phyloP scores from a whole-genome alignment of 2,888 invertebrate genomes.

The Anticlea derivata region DNA sequence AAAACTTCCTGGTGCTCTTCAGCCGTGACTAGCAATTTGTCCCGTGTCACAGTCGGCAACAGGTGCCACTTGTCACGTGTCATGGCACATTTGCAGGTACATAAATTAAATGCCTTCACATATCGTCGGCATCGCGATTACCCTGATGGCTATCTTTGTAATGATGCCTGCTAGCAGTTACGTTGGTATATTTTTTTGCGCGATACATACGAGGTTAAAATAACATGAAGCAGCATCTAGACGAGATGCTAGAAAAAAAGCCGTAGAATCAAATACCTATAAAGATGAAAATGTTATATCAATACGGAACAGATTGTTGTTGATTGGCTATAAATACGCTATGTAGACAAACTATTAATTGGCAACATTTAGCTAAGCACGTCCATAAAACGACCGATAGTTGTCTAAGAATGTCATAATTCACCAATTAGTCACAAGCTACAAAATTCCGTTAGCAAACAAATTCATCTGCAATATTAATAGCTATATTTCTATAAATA shows the following conservation, averaged over 20 bases:
- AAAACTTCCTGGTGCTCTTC: slow-evolving; percentile 9
- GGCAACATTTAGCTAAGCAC: slow-evolving; percentile 11
- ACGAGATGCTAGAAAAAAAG: background rate
- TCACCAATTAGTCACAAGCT: slow-evolving; percentile 11
- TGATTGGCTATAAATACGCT: slow-evolving; percentile 4
- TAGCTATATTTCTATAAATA: slow-evolving; percentile 12
- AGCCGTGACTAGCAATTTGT: slow-evolving; percentile 15
- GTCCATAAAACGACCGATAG: slow-evolving; percentile 9
- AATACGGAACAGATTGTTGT: slow-evolving; percentile 1
- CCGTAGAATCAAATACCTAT: background rate
- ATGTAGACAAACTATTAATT: slow-evolving; percentile 13
- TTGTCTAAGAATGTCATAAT: slow-evolving; percentile 3
- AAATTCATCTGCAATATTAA: slow-evolving; percentile 6
- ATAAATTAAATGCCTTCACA: slow-evolving; percentile 22
- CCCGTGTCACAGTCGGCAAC: slow-evolving; percentile 32
- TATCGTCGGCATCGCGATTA: slow-evolving; percentile 24
- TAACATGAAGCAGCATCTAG: background rate
- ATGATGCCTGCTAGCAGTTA: slow-evolving; percentile 11
- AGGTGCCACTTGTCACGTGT: slow-evolving; percentile 46
- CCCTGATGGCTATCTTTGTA: slow-evolving; percentile 21
- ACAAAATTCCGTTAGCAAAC: slow-evolving; percentile 13
- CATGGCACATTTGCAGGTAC: slow-evolving; percentile 36
- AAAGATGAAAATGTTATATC: slow-evolving; percentile 1
- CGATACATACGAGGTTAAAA: slow-evolving; percentile 8
- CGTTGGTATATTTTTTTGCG: slow-evolving; percentile 17